phyloP scores from a whole-genome alignment of 2,888 invertebrate species.

The Tridacna gigas region DNA sequence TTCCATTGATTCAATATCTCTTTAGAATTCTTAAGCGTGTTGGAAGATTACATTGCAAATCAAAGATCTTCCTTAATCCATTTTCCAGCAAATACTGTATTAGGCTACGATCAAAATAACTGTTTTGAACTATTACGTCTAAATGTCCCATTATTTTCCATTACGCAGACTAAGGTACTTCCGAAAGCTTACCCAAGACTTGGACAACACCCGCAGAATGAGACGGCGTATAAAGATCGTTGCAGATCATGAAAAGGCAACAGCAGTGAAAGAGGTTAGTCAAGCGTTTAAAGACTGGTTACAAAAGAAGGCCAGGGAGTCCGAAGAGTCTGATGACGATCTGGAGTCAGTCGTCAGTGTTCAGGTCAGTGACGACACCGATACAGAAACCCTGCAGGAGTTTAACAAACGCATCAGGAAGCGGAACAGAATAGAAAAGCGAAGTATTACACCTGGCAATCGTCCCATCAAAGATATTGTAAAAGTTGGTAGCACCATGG shows the following conservation, averaged over 20 bases:
- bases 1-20: too few relatives aligned
- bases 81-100: too few relatives aligned
- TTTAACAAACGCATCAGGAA: constrained; percentile 65
- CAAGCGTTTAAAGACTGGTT: constrained; percentile 75
- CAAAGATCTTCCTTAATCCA: too few relatives aligned
- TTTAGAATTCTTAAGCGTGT: too few relatives aligned
- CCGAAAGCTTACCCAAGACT: constrained; percentile 36
- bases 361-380: constrained; percentile 48
- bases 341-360: constrained; percentile 44
- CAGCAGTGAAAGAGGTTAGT: constrained; percentile 35
- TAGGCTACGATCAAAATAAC: too few relatives aligned
- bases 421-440: constrained; percentile 46
- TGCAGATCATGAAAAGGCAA: constrained; percentile 11
- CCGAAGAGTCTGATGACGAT: constrained; percentile 49
- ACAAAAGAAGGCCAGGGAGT: constrained; percentile 60
- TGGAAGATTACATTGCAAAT: too few relatives aligned
- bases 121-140: too few relatives aligned
- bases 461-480: constrained; percentile 61
- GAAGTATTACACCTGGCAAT: constrained; percentile 53
- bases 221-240: constrained; percentile 51
- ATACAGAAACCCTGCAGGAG: constrained; percentile 62
- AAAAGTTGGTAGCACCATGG: constrained; percentile 61
- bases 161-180: constrained; percentile 29
- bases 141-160: too few relatives aligned
- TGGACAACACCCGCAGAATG: constrained; percentile 51